A percentile compares a stretch with the other conserved stretches of the same genome.
Conservation (phyloP, 2,797 vertebrate genomes). For the Rhinoraja longicauda region DNA sequence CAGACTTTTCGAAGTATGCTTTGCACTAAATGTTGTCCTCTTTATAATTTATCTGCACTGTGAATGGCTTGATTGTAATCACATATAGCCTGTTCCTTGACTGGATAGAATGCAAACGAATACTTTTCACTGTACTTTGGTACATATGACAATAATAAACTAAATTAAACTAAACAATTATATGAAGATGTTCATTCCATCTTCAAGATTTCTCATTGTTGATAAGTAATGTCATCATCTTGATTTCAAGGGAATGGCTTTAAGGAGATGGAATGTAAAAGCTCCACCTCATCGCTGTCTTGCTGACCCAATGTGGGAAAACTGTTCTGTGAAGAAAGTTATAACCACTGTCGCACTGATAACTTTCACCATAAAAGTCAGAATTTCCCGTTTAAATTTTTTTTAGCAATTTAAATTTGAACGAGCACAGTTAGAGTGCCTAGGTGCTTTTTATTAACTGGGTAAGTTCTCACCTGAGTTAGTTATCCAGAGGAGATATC, state of each 20-base stretch:
- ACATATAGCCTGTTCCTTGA: too few species aligned
- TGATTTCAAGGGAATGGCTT: not conserved
- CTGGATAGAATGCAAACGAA: too few species aligned
- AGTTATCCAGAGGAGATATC: not conserved
- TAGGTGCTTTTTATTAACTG: not conserved
- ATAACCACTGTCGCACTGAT: not conserved
- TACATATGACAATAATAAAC: too few species aligned
- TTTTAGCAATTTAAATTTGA: constrained; percentile 12
- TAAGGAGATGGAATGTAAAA: not conserved
- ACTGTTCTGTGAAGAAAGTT: not conserved
- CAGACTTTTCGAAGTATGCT: too few species aligned
- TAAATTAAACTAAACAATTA: too few species aligned
- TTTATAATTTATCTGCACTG: too few species aligned
- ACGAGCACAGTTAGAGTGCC: not conserved
- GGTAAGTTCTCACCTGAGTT: not conserved
- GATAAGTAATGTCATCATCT: too few species aligned
- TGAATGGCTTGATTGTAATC: too few species aligned
- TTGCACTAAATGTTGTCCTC: too few species aligned
- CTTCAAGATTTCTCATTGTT: too few species aligned
- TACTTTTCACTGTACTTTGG: too few species aligned
- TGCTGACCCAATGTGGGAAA: not conserved
- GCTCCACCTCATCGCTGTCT: not conserved
- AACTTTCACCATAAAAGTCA: not conserved
- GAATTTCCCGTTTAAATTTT: not conserved
- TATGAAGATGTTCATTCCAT: too few species aligned